A percentile compares a stretch with the other conserved stretches of the same genome.
These are phyloP conservation scores for Burhinus bistriatus DNA, from an alignment of 2,113 vertebrate species.

Conservation along the genomic window DNA sequence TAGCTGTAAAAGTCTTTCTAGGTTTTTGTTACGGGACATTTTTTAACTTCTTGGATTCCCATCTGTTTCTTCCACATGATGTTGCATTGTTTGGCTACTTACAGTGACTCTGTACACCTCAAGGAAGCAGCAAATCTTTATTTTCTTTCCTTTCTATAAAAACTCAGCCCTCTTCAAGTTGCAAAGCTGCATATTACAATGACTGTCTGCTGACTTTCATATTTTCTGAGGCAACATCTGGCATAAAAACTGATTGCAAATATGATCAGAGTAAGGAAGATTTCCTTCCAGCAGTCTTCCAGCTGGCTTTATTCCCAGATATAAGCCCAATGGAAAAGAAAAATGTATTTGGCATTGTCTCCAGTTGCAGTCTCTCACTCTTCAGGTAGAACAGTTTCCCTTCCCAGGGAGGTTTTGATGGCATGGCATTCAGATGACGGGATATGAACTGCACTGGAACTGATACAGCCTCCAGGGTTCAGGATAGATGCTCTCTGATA, in stretches of 20 bases:
- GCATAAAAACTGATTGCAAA: slow-evolving; percentile 42
- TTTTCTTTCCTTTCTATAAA: not conserved
- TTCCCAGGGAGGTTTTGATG: not conserved
- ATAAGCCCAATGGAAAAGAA: slow-evolving; percentile 7
- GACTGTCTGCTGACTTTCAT: not conserved
- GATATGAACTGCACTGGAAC: not conserved
- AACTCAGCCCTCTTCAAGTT: not conserved
- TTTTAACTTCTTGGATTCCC: not conserved
- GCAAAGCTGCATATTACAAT: slow-evolving; percentile 15
- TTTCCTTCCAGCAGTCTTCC: slow-evolving; percentile 40
- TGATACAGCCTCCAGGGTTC: not conserved
- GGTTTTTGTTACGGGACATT: not conserved
- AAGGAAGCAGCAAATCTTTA: not conserved
- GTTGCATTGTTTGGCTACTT: not conserved
- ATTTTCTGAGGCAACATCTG: slow-evolving; percentile 58
- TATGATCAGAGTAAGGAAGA: slow-evolving; percentile 42
- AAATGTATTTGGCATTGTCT: slow-evolving; percentile 17
- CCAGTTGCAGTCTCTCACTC: not conserved
- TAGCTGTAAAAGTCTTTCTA: not conserved
- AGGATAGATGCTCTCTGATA: not conserved
- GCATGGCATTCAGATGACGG: not conserved
- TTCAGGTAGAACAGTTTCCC: not conserved
- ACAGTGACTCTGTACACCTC: not conserved
- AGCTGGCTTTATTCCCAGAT: slow-evolving; percentile 53
- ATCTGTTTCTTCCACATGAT: not conserved